These are phyloP conservation scores for Paguma larvata DNA, from an alignment of 2,797 vertebrate genomes.

Conservation along the genomic window DNA sequence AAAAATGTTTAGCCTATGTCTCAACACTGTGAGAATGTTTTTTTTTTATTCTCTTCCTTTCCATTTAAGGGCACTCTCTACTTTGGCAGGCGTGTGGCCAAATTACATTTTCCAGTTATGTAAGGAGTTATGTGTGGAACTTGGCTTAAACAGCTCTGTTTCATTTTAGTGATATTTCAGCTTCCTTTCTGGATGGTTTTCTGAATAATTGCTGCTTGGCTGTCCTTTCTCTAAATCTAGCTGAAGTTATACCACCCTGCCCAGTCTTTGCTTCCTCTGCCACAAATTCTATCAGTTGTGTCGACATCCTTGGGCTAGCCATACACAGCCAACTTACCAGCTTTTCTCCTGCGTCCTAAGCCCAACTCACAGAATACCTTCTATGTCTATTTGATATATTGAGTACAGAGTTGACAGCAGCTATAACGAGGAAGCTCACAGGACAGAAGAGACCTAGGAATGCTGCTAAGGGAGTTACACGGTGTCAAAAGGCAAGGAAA, in stretches of 20 bases:
- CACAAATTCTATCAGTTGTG: neutral
- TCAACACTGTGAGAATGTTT: neutral
- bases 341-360: neutral
- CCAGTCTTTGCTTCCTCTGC: neutral
- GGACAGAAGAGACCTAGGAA: neutral
- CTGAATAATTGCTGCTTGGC: neutral
- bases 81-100: conserved; percentile 57
- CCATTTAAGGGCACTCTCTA: conserved; percentile 55
- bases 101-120: conserved; percentile 76
- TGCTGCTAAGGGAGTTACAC: neutral
- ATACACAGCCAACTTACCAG: neutral
- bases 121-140: conserved; percentile 71
- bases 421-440: neutral
- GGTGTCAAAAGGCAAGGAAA: neutral
- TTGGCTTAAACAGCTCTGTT: conserved; percentile 56
- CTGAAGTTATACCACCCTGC: neutral
- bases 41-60: conserved; percentile 65
- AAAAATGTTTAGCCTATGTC: neutral
- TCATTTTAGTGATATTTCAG: conserved; percentile 63
- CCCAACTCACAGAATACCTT: neutral
- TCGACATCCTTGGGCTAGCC: neutral
- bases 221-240: conserved; percentile 4
- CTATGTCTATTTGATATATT: neutral
- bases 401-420: neutral
- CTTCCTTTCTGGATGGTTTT: neutral